phyloP scores from a whole-genome alignment of 2,113 vertebrate species.

The Scomber scombrus region DNA sequence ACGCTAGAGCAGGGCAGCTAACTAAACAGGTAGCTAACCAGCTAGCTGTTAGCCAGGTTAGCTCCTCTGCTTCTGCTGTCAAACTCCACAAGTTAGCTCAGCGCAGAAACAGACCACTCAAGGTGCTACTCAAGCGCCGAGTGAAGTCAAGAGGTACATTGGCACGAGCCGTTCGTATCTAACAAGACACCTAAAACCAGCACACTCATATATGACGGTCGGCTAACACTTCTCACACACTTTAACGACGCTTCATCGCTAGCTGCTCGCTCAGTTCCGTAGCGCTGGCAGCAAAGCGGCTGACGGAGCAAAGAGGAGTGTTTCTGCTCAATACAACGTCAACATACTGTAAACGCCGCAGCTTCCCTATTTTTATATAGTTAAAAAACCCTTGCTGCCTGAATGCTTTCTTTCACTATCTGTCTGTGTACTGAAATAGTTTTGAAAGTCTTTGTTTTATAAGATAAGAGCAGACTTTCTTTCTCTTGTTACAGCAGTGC shows the following conservation, averaged over 20 bases:
- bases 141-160: background rate
- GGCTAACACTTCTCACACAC: slow-evolving; percentile 18
- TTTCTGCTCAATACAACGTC: background rate
- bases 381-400: background rate
- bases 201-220: background rate
- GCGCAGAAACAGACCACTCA: slow-evolving; percentile 15
- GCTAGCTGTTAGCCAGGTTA: slow-evolving; percentile 56
- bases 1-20: slow-evolving; percentile 14
- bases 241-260: slow-evolving; percentile 38
- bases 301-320: slow-evolving; percentile 14
- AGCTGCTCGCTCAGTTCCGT: slow-evolving; percentile 75
- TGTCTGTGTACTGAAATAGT: too few relatives aligned
- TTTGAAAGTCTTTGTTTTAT: too few relatives aligned
- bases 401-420: background rate
- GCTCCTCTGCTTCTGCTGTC: slow-evolving; percentile 50
- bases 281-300: slow-evolving; percentile 58
- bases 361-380: background rate
- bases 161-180: background rate
- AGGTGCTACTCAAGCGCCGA: background rate
- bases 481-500: too few relatives aligned
- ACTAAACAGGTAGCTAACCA: slow-evolving; percentile 29
- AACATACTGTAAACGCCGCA: background rate
- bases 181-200: background rate
- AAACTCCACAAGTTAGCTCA: slow-evolving; percentile 39
- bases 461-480: too few relatives aligned